Evolutionary conservation across 2,113 vertebrate species (phyloP).

Genomic region (Hemibagrus wyckioides): DNA sequence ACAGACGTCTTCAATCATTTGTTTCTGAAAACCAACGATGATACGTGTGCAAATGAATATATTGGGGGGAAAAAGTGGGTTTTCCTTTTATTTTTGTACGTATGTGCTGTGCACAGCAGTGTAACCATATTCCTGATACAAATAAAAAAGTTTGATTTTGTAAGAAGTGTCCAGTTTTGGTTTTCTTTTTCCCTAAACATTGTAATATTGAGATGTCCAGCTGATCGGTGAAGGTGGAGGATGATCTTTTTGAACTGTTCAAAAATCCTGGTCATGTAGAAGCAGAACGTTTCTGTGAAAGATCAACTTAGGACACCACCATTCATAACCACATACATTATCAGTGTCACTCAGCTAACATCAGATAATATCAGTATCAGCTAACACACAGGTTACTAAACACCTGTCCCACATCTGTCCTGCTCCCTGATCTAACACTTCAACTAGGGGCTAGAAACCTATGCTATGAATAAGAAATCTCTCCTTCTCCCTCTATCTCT

Average conservation of each 20-base stretch:
- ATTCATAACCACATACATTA: background rate
- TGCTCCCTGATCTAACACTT: background rate
- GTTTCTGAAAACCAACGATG: slow-evolving; percentile 74
- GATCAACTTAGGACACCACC: background rate
- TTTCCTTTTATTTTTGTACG: slow-evolving; percentile 90
- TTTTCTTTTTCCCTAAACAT: background rate
- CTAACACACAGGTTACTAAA: background rate
- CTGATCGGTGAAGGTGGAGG: background rate
- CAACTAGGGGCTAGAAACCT: background rate
- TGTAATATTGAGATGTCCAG: background rate
- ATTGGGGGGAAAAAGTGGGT: slow-evolving; percentile 59
- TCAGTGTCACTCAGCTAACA: background rate
- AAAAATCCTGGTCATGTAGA: background rate
- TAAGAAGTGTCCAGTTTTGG: background rate
- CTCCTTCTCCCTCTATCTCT: no score
- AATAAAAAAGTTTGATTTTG: slow-evolving; percentile 69
- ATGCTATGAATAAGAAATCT: background rate
- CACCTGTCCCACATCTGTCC: background rate
- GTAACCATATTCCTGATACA: slow-evolving; percentile 81
- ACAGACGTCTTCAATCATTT: slow-evolving; percentile 70
- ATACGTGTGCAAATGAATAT: slow-evolving; percentile 68
- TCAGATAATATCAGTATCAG: no score
- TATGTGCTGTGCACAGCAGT: slow-evolving; percentile 96
- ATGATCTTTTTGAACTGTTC: no score
- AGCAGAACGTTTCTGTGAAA: background rate